These are phyloP conservation scores for Halcyon malimbica DNA, from an alignment of 2,113 vertebrate genomes.

Conservation along the genomic window DNA sequence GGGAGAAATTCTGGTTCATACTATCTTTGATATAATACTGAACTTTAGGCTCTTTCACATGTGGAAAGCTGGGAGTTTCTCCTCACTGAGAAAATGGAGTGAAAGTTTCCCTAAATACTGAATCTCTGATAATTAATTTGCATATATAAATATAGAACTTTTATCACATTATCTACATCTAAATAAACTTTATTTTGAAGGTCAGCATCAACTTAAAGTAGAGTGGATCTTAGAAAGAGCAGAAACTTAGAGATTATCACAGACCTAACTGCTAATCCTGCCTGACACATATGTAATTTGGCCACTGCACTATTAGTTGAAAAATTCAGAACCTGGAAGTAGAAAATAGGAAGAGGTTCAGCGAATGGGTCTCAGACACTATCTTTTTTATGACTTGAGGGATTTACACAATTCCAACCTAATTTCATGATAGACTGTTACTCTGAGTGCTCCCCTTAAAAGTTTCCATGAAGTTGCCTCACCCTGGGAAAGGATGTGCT, in stretches of 20 bases:
- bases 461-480: neutral
- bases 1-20: neutral
- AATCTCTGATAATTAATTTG: neutral
- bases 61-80: neutral
- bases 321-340: neutral
- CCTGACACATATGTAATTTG: neutral
- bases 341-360: neutral
- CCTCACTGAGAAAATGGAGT: neutral
- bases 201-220: neutral
- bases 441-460: neutral
- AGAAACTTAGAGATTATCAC: neutral
- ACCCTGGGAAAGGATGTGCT: rapidly evolving
- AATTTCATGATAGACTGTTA: neutral
- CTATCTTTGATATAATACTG: neutral
- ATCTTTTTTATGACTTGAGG: neutral
- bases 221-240: neutral
- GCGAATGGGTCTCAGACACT: neutral
- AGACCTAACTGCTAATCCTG: neutral
- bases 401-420: neutral
- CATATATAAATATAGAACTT: neutral
- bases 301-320: neutral
- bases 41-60: neutral
- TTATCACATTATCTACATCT: neutral
- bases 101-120: neutral
- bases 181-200: neutral